Conservation (phyloP, 2,888 invertebrate genomes). For the Drosophila vallismaia region DNA sequence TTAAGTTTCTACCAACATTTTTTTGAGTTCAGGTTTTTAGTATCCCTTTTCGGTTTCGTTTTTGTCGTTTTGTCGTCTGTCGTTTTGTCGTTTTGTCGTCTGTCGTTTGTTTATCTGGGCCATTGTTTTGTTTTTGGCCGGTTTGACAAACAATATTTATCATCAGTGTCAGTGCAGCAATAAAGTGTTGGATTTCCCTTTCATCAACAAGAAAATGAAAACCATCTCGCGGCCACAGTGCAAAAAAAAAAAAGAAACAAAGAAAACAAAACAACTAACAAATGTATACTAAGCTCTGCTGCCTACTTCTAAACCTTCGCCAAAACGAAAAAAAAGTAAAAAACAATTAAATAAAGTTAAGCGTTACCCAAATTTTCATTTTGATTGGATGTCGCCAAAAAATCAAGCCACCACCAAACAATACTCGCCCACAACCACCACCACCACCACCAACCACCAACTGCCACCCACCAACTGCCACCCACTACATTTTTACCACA, state of each 20-base stretch:
- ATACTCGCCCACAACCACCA: constrained; percentile 41
- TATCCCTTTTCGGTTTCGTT: constrained; percentile 27
- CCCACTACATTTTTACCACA: constrained; percentile 47
- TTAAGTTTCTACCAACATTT: constrained; percentile 20
- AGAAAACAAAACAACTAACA: constrained; percentile 46
- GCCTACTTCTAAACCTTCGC: constrained; percentile 45
- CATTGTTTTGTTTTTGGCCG: constrained; percentile 11
- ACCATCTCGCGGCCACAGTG: constrained; percentile 57
- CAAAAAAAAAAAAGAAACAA: constrained; percentile 42
- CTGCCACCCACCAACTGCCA: constrained; percentile 58
- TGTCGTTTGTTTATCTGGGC: constrained; percentile 4
- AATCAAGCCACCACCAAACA: constrained; percentile 24
- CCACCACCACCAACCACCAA: constrained; percentile 27
- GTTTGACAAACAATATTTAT: constrained; percentile 43
- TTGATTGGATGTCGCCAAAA: constrained; percentile 55
- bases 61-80: background rate
- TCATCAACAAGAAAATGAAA: constrained; percentile 17
- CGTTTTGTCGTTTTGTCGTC: too few species aligned
- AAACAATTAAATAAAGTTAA: constrained; percentile 34
- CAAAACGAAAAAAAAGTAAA: constrained; percentile 18
- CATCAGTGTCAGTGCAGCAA: constrained; percentile 49
- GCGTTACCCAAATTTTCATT: constrained; percentile 59
- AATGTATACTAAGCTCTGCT: constrained; percentile 32
- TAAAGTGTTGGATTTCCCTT: constrained; percentile 34
- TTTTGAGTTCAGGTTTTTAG: constrained; percentile 3